Conservation (phyloP, 2,797 vertebrate species). For the Ataeniobius toweri region DNA sequence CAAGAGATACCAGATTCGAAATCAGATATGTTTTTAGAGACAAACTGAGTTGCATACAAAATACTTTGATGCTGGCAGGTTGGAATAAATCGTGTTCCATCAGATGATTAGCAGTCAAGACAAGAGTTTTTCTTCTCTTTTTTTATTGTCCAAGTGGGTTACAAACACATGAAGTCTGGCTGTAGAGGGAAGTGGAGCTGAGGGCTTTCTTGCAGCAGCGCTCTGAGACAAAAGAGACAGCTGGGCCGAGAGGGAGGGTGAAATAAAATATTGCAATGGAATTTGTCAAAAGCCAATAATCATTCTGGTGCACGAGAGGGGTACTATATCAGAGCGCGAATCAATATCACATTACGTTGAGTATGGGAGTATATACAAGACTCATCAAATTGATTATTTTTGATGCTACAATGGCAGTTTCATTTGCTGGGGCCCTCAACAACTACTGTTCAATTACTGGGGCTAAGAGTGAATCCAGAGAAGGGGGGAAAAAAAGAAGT, state of each 20-base stretch:
- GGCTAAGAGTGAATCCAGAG: conserved; percentile 53
- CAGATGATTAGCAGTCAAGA: conserved; percentile 56
- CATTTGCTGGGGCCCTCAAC: conserved; percentile 74
- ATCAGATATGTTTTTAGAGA: conserved; percentile 56
- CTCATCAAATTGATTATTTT: conserved; percentile 87
- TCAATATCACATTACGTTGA: conserved; percentile 87
- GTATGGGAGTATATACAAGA: conserved; percentile 83
- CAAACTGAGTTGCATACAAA: conserved; percentile 62
- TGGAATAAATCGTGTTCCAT: conserved; percentile 54
- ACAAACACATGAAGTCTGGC: conserved; percentile 35
- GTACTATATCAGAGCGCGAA: conserved; percentile 77
- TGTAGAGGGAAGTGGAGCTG: conserved; percentile 36
- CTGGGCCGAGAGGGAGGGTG: neutral
- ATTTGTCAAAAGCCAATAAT: conserved; percentile 84
- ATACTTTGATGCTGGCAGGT: conserved; percentile 57
- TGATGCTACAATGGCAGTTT: conserved; percentile 84
- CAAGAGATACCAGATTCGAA: conserved; percentile 36
- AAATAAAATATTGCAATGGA: conserved; percentile 68
- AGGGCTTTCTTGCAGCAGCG: conserved; percentile 42
- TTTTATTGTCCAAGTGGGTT: conserved; percentile 49
- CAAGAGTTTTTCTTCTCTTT: conserved; percentile 40
- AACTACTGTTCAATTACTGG: conserved; percentile 80
- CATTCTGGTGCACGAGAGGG: conserved; percentile 72
- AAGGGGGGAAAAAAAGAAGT: conserved; percentile 23
- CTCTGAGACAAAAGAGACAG: conserved; percentile 54